Evolutionary conservation across 2,888 invertebrate species (phyloP).

Genomic region (Brachypalpus laphriformis): DNA sequence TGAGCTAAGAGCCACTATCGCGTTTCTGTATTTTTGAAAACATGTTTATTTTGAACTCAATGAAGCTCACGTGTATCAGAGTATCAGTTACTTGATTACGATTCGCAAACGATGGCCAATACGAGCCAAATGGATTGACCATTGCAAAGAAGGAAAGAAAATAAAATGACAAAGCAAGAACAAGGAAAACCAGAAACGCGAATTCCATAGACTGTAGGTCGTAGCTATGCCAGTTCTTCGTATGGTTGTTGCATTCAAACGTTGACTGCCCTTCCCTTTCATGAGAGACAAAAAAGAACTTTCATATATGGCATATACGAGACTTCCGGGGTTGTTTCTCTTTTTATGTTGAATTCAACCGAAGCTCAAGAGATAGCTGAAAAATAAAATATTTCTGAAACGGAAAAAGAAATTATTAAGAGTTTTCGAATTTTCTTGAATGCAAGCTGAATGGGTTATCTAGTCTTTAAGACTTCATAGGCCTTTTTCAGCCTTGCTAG

Average conservation of each 20-base stretch:
- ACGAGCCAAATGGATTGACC: too few relatives aligned
- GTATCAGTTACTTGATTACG: neutral
- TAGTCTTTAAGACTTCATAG: too few relatives aligned
- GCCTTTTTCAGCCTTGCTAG: too few relatives aligned
- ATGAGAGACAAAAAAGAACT: neutral
- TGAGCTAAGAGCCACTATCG: neutral
- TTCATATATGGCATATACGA: neutral
- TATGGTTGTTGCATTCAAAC: neutral
- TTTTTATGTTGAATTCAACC: too few relatives aligned
- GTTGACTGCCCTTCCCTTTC: neutral
- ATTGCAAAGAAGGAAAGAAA: neutral
- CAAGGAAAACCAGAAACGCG: neutral
- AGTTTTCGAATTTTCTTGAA: too few relatives aligned
- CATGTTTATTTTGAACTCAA: neutral
- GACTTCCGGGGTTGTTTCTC: neutral
- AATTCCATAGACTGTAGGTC: neutral
- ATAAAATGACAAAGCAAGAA: neutral
- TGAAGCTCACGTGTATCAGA: neutral
- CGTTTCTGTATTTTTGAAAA: neutral
- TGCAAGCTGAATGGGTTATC: too few relatives aligned
- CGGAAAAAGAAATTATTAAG: too few relatives aligned
- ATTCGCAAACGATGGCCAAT: neutral
- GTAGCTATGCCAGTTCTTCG: neutral
- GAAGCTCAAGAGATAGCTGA: too few relatives aligned
- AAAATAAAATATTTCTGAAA: too few relatives aligned